Conservation (phyloP, 1,140 invertebrate genomes). For the Nomia melanderi region DNA sequence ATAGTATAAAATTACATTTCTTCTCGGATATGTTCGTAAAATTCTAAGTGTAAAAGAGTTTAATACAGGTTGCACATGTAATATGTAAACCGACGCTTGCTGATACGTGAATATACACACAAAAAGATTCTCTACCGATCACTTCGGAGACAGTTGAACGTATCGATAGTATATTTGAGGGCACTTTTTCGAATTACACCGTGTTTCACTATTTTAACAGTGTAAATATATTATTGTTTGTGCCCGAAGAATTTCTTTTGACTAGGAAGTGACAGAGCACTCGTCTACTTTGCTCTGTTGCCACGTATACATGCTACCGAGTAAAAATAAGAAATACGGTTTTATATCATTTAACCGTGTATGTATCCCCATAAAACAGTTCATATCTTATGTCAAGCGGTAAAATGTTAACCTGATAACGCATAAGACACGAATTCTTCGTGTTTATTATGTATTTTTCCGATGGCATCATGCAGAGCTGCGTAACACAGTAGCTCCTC, state of each 20-base stretch:
- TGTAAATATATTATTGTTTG: slow-evolving; percentile 60
- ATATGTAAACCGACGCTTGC: slow-evolving; percentile 54
- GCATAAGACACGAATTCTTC: slow-evolving; percentile 51
- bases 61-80: slow-evolving; percentile 59
- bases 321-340: slow-evolving; percentile 68
- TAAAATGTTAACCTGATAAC: slow-evolving; percentile 53
- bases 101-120: slow-evolving; percentile 35
- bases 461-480: slow-evolving; percentile 78
- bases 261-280: slow-evolving; percentile 77
- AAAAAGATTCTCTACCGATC: slow-evolving; percentile 8
- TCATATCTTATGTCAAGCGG: slow-evolving; percentile 58
- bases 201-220: slow-evolving; percentile 36
- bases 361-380: slow-evolving; percentile 14
- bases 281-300: slow-evolving; percentile 76
- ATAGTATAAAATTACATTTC: not conserved
- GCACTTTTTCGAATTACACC: slow-evolving; percentile 20
- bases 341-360: slow-evolving; percentile 50
- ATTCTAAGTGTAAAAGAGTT: slow-evolving; percentile 34
- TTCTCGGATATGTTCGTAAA: slow-evolving; percentile 16
- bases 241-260: slow-evolving; percentile 71
- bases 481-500: slow-evolving; percentile 81
- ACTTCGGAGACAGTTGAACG: slow-evolving; percentile 17
- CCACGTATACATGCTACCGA: slow-evolving; percentile 74
- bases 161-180: not conserved
- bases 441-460: slow-evolving; percentile 64